These are phyloP conservation scores for Ichneumoninae sp. DNA, from an alignment of 2,888 invertebrate species.

Conservation along the genomic window DNA sequence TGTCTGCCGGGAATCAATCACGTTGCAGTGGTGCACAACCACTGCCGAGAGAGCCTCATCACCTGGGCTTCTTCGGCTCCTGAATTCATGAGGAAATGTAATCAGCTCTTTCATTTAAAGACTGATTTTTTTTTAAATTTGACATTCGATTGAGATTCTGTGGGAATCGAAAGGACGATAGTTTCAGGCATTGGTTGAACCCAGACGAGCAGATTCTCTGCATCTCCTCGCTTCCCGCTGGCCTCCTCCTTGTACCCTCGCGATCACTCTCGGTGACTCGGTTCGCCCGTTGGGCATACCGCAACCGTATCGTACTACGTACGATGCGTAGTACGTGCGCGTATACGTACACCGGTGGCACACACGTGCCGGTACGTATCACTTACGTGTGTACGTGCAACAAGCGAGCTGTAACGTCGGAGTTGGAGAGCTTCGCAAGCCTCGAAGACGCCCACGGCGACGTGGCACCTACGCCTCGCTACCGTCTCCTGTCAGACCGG, in stretches of 20 bases:
- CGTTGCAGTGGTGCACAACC: slow-evolving; percentile 78
- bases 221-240: slow-evolving; percentile 25
- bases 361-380: slow-evolving; percentile 36
- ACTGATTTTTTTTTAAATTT: not conserved
- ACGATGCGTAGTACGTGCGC: slow-evolving; percentile 45
- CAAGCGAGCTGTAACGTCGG: slow-evolving; percentile 58
- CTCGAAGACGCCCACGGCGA: slow-evolving; percentile 75
- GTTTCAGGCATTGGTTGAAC: slow-evolving; percentile 18
- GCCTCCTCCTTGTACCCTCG: slow-evolving; percentile 13
- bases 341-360: slow-evolving; percentile 14
- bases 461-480: slow-evolving; percentile 80
- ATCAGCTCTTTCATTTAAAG: not conserved
- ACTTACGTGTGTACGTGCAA: slow-evolving; percentile 33
- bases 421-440: slow-evolving; percentile 56
- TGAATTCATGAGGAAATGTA: not conserved
- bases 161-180: slow-evolving; percentile 1
- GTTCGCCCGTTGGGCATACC: slow-evolving; percentile 59
- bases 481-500: slow-evolving; percentile 79
- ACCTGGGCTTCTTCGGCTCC: slow-evolving; percentile 58
- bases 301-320: slow-evolving; percentile 42
- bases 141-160: not conserved
- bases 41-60: slow-evolving; percentile 38
- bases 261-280: slow-evolving; percentile 50
- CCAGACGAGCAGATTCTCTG: slow-evolving; percentile 28
- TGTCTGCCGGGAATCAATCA: slow-evolving; percentile 82